A percentile compares a stretch with the other conserved stretches of the same genome.
Evolutionary conservation across 2,888 invertebrate genomes (phyloP).

Genomic region (Spialia ferax): DNA sequence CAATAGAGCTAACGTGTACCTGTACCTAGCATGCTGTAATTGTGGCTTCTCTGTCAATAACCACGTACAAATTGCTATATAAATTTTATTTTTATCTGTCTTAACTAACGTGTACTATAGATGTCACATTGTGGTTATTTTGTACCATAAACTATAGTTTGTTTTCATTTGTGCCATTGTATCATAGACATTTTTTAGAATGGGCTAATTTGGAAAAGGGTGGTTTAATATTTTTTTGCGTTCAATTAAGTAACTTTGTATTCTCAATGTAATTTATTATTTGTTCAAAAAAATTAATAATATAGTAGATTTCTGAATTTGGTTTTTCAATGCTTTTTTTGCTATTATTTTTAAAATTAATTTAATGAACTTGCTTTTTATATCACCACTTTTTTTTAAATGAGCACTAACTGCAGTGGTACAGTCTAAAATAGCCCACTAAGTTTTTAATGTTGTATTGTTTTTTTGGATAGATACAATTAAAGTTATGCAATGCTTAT

Average conservation of each 20-base stretch:
- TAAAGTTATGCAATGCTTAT: slow-evolving; percentile 30
- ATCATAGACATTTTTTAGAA: neutral
- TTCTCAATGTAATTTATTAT: neutral
- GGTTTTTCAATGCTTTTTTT: neutral
- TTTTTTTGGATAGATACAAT: slow-evolving; percentile 19
- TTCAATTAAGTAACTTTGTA: neutral
- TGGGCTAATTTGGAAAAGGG: neutral
- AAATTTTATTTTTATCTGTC: slow-evolving; percentile 36
- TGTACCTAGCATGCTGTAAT: slow-evolving; percentile 46
- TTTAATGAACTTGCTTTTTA: neutral
- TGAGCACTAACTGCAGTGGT: neutral
- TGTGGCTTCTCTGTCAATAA: slow-evolving; percentile 43
- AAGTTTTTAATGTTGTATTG: slow-evolving; percentile 9
- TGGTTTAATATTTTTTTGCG: neutral
- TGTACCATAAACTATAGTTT: neutral
- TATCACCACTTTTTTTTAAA: neutral
- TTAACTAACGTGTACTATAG: slow-evolving; percentile 16
- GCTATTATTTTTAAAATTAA: neutral
- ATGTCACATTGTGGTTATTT: neutral
- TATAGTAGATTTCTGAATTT: neutral
- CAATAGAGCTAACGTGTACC: slow-evolving; percentile 40
- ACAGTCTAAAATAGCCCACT: neutral
- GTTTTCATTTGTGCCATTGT: neutral
- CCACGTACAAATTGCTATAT: slow-evolving; percentile 43
- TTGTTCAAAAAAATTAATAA: too few relatives aligned